Evolutionary conservation across 2,888 invertebrate species (phyloP), one percentile per base, ranked within the genome.

Genomic region (Trachelus iudaicus): DNA sequence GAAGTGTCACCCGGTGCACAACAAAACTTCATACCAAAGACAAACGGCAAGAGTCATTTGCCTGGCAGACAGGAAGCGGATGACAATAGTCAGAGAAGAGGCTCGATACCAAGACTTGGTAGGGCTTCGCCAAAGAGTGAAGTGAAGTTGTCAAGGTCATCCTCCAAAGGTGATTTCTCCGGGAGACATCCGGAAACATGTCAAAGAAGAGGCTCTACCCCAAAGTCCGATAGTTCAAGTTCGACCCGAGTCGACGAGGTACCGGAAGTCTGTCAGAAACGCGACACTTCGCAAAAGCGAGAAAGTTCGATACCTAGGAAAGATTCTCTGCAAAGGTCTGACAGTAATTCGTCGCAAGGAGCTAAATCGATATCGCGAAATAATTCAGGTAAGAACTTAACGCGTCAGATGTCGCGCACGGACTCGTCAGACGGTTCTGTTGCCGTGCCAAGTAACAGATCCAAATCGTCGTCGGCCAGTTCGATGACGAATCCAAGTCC

Each of bases 361-460:
- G 9, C 56, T 73, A 84, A 86, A 73, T 85, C 87, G 1, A 77
- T 83, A 40, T 88, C 87, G 1, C 86, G 88, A 12, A 85, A 83
- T 77, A 84, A 81, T 74, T 85, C 88, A 31, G 78, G 82, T 75
- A 90, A 87, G 78, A 87, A 83, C 75, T 77, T 83, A 34, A 73
- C 86, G 75, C 90, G 90, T 84, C 89, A 89, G 82, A 85, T 85
- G 83, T 88, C 88, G 86, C 89, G 90, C 1, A 77, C 84, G n/a
- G 88, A 88, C 68, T 87, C 87, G 76, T 87, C 89, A 73, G 88
- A 87, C 69, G 81, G 84, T 75, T 86, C 86, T 77, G 81, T 87
- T 87, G 89, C 82, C 78, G 80, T 89, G 89, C 90, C 90, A 90
- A 88, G 87, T 89, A 89, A 89, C 89, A 91, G 85, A 85, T 87